Evolutionary conservation across 2,113 vertebrate species (phyloP), one percentile per base, ranked within the genome.

Genomic region (Triplophysa rosa): DNA sequence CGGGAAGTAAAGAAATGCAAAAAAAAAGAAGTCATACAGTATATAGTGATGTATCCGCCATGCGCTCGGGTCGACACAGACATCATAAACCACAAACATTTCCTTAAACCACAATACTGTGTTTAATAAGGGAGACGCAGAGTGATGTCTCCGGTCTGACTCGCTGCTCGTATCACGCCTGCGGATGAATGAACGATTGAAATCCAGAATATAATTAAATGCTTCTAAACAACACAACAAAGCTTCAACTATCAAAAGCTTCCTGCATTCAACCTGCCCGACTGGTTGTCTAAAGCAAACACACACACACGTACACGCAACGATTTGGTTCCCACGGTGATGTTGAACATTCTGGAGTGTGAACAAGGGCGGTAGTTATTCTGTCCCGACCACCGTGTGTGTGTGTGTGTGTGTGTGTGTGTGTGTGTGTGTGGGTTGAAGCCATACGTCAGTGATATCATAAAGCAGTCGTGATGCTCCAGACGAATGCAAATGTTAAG

Each of bases 361-460:
- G 84, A 88, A 88, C 90, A 91, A 87, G 89, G 86, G 64, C 16
- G 52, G 58, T 24, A 81, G 85, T 89, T 90, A 88, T 91, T 86
- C 61, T 4, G 40, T 83, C 61, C 74, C 83, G 78, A 87, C 40
- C 24, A 26, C 83, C 77, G 65, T 86, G 79, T 79, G 76, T 87
- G 80, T 64, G 61, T 70, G 58, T 73, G 67, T 29, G 29, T 29
- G 29, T 3, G 29, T 29, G 26, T 29, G 3, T 29, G 58, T 73
- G 67, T 29, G 29, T 29, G 29, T 3, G 29, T 29, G 26, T 29
- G 3, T 29, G 58, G 69, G 67, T 82, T 77, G 82, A 82, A 67
- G 78, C 58, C 5, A 16, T 37, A 37, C 7, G 5, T 37, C 33
- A 37, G 33, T 45, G 19, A 58, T 58, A 21, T 58, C 54, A n/a